Evolutionary conservation across 64 coral and sea anemone species (phyloP).

Genomic region (Actinia tenebrosa): DNA sequence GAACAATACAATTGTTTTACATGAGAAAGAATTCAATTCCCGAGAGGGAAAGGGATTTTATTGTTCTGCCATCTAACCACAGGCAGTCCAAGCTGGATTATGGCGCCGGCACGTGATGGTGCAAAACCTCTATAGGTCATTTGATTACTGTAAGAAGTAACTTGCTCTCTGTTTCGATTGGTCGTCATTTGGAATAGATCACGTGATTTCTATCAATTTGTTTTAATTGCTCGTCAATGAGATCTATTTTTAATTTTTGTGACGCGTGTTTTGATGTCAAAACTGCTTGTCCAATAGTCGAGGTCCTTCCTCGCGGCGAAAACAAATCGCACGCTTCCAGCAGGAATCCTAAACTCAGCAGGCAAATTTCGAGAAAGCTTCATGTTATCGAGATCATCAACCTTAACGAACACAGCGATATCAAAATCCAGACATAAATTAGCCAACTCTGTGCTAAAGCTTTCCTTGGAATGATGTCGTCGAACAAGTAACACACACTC

Average conservation of each 20-base stretch:
- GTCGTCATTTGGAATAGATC: not conserved
- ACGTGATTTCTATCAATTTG: not conserved
- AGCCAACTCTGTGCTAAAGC: not conserved
- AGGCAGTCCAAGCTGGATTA: no score
- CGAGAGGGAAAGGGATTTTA: no score
- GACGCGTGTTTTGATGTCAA: not conserved
- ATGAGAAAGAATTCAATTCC: no score
- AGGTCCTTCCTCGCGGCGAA: not conserved
- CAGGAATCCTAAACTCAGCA: not conserved
- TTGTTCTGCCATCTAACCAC: no score
- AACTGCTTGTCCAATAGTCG: not conserved
- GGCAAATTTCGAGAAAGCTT: not conserved
- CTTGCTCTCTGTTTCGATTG: no score
- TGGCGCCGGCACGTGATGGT: no score
- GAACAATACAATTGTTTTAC: no score
- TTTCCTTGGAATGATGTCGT: not conserved
- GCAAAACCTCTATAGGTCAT: no score
- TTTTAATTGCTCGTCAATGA: not conserved
- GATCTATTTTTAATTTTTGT: not conserved
- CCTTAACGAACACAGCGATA: not conserved
- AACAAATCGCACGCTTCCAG: not conserved
- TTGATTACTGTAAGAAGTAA: no score
- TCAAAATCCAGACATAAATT: not conserved
- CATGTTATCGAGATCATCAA: not conserved
- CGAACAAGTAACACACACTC: not conserved